phyloP scores from a whole-genome alignment of 2,797 vertebrate species.

The Tamandua tetradactyla region DNA sequence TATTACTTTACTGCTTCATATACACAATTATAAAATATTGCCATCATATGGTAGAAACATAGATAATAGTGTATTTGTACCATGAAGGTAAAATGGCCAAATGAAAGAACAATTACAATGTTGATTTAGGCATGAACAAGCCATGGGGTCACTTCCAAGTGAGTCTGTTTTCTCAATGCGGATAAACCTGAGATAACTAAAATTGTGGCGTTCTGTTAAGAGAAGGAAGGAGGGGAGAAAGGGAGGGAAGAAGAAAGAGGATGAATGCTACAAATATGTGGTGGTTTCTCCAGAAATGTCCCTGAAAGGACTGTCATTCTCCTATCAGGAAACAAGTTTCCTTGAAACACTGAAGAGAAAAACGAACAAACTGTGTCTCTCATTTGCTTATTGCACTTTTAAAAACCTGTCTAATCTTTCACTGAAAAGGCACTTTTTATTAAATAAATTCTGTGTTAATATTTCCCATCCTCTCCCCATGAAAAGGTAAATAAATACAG shows the following conservation, averaged over 20 bases:
- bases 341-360: neutral
- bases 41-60: neutral
- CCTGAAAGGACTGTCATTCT: neutral
- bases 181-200: neutral
- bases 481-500: neutral
- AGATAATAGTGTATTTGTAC: neutral
- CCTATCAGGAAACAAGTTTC: neutral
- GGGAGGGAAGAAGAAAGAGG: too few species aligned
- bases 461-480: neutral
- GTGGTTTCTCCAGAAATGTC: neutral
- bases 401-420: neutral
- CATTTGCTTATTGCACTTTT: neutral
- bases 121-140: neutral
- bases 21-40: neutral
- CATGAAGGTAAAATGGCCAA: neutral
- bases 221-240: too few species aligned
- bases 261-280: neutral
- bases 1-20: neutral
- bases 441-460: neutral
- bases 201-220: neutral
- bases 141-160: neutral
- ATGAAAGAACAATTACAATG: neutral
- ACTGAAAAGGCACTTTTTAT: too few species aligned
- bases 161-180: neutral
- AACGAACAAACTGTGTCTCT: neutral